Conservation (phyloP, 2,113 vertebrate species). For the Hyla sarda region DNA sequence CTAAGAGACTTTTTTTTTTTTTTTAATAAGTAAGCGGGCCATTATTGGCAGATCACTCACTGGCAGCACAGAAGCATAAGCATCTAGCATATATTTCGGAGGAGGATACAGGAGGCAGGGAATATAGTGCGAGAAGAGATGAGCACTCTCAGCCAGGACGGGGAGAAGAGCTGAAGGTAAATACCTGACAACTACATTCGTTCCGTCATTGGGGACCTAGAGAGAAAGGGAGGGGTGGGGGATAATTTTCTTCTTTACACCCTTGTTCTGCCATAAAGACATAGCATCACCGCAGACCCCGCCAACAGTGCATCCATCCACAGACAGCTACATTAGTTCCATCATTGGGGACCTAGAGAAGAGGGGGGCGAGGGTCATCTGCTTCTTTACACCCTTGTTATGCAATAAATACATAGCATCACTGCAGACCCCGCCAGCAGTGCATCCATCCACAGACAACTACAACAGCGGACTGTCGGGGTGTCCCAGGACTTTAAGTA, state of each 20-base stretch:
- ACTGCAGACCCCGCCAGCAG: background rate
- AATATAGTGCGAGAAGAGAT: conserved; percentile 44
- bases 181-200: background rate
- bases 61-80: conserved; percentile 60
- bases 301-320: too few species aligned
- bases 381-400: background rate
- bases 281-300: background rate
- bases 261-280: background rate
- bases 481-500: background rate
- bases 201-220: background rate
- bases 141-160: conserved; percentile 30
- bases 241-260: background rate
- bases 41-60: conserved; percentile 64
- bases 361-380: background rate
- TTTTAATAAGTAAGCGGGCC: conserved; percentile 66
- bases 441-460: background rate
- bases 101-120: conserved; percentile 61
- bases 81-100: conserved; percentile 60
- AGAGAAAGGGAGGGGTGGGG: too few species aligned
- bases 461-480: background rate
- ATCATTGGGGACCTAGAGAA: too few species aligned
- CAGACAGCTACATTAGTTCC: background rate
- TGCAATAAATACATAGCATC: background rate
- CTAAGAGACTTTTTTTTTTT: conserved; percentile 68
- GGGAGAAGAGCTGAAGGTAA: conserved; percentile 62